Base-by-base conservation (phyloP, 2,113 vertebrate species). In the Ictalurus furcatus region DNA sequence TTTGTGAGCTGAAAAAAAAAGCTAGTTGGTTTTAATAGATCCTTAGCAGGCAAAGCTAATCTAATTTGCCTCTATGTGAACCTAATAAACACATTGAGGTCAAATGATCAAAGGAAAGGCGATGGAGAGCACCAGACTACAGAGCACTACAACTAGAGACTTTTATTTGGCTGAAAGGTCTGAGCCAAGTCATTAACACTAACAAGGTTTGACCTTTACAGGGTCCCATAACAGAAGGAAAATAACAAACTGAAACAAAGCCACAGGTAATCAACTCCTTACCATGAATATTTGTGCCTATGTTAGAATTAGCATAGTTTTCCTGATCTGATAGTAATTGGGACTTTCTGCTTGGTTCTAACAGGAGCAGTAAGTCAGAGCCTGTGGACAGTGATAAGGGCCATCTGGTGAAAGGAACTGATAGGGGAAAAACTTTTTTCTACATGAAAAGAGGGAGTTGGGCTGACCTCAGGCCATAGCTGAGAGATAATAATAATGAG, bases 371-470 rank as follows among this genome's bases (percentile, higher is more conserved):
- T 84, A 71, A 74, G 85, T 91, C 84, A 87, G 90, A 92, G 91
- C 82, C 92, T 88, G 93, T 52, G 76, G 30, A 78, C 73, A 89
- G 80, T 23, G 92, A 94, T 94, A 92, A 92, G 86, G 90, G 89
- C 54, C 90, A 92, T 93, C 92, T 94, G 92, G 89, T 91, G 87
- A 93, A 90, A 74, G 87, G 88, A 90, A 88, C 74, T 93, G 93
- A 95, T 93, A 94, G 69, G 69, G 34, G 83, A 87, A 73, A 93
- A 90, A 78, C 90, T 89, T 86, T 85, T 89, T 86, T n/a, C 58
- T 21, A 65, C 34, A 87, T 63, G 63, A 91, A 89, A 67, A 85
- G 25, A 44, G 21, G 56, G 82, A 85, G 73, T 76, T n/a, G 9
- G 54, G 54, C 69, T 88, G 87, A 84, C 67, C 81, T 84, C 28